phyloP scores from a whole-genome alignment of 2,113 vertebrate genomes.

The Colinus virginianus region DNA sequence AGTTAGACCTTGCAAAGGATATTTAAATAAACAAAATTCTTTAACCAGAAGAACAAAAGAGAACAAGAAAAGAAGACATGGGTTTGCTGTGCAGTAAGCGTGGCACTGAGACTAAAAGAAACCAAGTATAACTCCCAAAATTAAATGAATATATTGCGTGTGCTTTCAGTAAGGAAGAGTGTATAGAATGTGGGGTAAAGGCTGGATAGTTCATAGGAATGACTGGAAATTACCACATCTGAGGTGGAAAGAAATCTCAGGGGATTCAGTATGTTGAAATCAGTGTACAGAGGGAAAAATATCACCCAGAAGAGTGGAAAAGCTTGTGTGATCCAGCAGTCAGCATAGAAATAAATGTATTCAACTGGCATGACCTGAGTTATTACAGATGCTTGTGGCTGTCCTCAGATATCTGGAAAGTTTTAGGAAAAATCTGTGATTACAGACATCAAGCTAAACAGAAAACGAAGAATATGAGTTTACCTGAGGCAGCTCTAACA shows the following conservation, averaged over 20 bases:
- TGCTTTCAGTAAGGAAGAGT: not conserved
- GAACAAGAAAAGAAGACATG: not conserved
- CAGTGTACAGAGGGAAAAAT: not conserved
- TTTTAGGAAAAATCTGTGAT: not conserved
- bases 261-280: not conserved
- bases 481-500: not conserved
- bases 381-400: not conserved
- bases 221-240: not conserved
- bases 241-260: not conserved
- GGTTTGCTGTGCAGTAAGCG: not conserved
- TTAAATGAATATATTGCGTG: not conserved
- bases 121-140: not conserved
- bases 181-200: not conserved
- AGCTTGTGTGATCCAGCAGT: not conserved
- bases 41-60: slow-evolving; percentile 31
- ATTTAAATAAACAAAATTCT: slow-evolving; percentile 73
- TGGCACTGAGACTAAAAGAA: not conserved
- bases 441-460: not conserved
- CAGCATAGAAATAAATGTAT: not conserved
- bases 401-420: not conserved
- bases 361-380: not conserved
- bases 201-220: not conserved
- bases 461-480: not conserved
- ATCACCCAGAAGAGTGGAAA: not conserved
- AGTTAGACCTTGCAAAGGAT: slow-evolving; percentile 67